phyloP scores from a whole-genome alignment of 2,888 invertebrate genomes.

The Chromoteleia sp. region DNA sequence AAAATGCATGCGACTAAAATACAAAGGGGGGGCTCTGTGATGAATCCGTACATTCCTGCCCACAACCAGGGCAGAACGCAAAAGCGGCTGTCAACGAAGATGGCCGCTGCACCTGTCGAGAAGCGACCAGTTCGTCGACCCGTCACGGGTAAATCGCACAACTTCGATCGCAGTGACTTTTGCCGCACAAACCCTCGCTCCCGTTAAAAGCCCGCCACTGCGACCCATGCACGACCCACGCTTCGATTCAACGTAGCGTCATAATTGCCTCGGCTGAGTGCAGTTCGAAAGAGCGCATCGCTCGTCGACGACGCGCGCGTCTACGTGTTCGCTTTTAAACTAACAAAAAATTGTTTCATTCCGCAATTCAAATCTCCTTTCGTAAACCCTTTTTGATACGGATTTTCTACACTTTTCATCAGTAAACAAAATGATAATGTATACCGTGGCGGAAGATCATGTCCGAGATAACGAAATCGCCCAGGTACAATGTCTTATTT shows the following conservation, averaged over 20 bases:
- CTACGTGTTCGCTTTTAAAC: neutral
- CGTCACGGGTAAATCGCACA: constrained; percentile 52
- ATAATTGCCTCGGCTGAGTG: constrained; percentile 27
- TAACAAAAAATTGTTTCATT: neutral
- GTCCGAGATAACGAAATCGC: constrained; percentile 87
- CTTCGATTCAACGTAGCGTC: constrained; percentile 29
- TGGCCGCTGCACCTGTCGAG: constrained; percentile 70
- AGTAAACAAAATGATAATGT: constrained; percentile 81
- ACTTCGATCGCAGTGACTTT: constrained; percentile 36
- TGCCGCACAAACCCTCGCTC: constrained; percentile 33
- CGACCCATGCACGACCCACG: constrained; percentile 35
- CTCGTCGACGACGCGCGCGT: constrained; percentile 30
- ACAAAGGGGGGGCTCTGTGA: constrained; percentile 23
- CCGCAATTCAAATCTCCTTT: neutral
- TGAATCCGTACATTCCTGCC: constrained; percentile 49
- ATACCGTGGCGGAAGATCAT: constrained; percentile 84
- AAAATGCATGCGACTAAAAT: too few relatives aligned
- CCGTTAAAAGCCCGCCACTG: constrained; percentile 19
- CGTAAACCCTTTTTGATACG: constrained; percentile 50
- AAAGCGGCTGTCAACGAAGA: constrained; percentile 65
- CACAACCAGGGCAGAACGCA: constrained; percentile 59
- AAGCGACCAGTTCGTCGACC: constrained; percentile 66
- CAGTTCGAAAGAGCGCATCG: constrained; percentile 28
- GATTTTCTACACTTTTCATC: constrained; percentile 31
- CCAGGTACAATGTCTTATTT: constrained; percentile 84